Evolutionary conservation across 1,140 invertebrate genomes (phyloP).

Genomic region (Rhyzopertha dominica): DNA sequence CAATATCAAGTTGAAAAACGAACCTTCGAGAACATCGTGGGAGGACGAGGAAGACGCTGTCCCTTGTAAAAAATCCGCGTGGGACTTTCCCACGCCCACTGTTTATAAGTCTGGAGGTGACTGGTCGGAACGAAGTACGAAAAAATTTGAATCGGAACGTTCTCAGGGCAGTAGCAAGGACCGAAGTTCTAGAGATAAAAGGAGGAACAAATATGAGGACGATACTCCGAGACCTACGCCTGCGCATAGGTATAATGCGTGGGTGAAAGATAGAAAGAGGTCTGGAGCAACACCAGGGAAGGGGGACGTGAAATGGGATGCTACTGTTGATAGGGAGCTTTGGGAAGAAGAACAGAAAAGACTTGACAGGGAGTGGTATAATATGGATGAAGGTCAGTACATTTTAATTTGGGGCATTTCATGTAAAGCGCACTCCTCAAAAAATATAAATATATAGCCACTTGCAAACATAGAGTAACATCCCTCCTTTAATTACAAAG

Average conservation of each 20-base stretch:
- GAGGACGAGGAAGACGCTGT: slow-evolving; percentile 77
- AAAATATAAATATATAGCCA: too few species aligned
- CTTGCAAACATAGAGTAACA: too few species aligned
- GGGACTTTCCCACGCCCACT: slow-evolving; percentile 89
- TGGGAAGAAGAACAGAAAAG: slow-evolving; percentile 94
- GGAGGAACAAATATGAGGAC: slow-evolving; percentile 54
- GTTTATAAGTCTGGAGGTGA: slow-evolving; percentile 47
- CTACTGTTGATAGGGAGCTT: slow-evolving; percentile 65
- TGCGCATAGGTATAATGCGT: slow-evolving; percentile 78
- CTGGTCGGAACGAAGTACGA: slow-evolving; percentile 47
- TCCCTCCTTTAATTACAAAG: too few species aligned
- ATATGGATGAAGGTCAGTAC: slow-evolving; percentile 74
- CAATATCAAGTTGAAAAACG: slow-evolving; percentile 59
- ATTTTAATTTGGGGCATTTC: slow-evolving; percentile 2
- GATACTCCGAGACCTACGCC: slow-evolving; percentile 73
- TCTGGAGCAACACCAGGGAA: slow-evolving; percentile 57
- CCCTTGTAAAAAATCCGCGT: slow-evolving; percentile 66
- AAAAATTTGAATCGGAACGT: slow-evolving; percentile 21
- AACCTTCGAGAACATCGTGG: slow-evolving; percentile 75
- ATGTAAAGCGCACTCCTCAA: too few species aligned
- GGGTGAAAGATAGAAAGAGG: slow-evolving; percentile 63
- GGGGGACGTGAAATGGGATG: slow-evolving; percentile 50
- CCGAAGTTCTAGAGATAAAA: slow-evolving; percentile 9
- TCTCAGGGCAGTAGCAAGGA: slow-evolving; percentile 17
- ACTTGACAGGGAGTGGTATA: slow-evolving; percentile 95